Percentiles rank a stretch among this genome's conserved stretches.
phyloP scores from a whole-genome alignment of 2,888 invertebrate species.

The Doris montereyensis region DNA sequence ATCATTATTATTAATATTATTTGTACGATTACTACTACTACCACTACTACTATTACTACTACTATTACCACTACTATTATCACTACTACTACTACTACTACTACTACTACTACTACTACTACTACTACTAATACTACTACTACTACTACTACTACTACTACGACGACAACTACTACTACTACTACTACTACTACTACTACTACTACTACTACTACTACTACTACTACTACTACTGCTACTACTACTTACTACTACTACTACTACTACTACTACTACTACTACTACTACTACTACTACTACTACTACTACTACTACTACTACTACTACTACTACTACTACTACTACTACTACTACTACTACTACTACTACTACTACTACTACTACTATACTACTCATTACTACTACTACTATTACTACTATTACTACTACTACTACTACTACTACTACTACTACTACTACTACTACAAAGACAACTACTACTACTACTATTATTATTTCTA shows the following conservation, averaged over 20 bases:
- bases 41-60: background rate
- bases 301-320: background rate
- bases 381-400: too few relatives aligned
- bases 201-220: background rate
- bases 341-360: background rate
- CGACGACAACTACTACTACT: background rate
- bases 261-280: background rate
- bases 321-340: background rate
- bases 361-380: background rate
- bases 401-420: background rate
- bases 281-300: background rate
- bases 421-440: background rate
- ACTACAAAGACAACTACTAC: too few relatives aligned
- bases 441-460: background rate
- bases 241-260: too few relatives aligned
- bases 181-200: background rate
- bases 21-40: background rate
- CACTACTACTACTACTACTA: background rate
- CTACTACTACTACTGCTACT: background rate
- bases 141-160: too few relatives aligned
- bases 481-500: background rate
- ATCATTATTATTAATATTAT: too few relatives aligned
- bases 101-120: background rate
- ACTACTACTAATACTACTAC: too few relatives aligned
- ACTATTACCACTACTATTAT: background rate